Conservation (phyloP, 2,797 vertebrate species). For the Myotis daubentonii region DNA sequence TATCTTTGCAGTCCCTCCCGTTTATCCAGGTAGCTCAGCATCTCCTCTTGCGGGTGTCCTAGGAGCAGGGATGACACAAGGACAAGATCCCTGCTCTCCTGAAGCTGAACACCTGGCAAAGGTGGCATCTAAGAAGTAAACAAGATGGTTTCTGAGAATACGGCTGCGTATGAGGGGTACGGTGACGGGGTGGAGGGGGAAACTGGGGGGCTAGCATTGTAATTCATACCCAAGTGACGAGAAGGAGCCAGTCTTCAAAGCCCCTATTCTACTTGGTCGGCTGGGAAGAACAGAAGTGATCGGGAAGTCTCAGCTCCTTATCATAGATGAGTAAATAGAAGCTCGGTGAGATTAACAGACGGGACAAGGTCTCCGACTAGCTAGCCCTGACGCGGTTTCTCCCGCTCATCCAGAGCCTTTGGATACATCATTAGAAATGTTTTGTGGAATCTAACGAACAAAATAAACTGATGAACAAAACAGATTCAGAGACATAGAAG, state of each 20-base stretch:
- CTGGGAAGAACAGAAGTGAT: not conserved
- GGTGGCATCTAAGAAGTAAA: not conserved
- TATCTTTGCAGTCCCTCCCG: not conserved
- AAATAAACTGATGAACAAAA: not conserved
- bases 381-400: not conserved
- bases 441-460: not conserved
- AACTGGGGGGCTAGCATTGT: not conserved
- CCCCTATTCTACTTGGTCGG: not conserved
- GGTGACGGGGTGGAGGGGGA: too few species aligned
- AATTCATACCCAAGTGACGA: not conserved
- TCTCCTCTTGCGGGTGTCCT: not conserved
- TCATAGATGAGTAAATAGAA: not conserved
- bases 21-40: not conserved
- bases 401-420: not conserved
- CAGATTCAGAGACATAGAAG: not conserved
- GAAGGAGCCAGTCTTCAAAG: not conserved
- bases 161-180: not conserved
- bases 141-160: not conserved
- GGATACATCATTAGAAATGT: not conserved
- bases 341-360: not conserved
- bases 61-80: not conserved
- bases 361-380: not conserved
- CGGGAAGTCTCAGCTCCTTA: not conserved
- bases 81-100: not conserved
- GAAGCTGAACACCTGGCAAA: conserved; percentile 3